Evolutionary conservation across 2,888 invertebrate species (phyloP).

Genomic region (Protodeltote pygarga): DNA sequence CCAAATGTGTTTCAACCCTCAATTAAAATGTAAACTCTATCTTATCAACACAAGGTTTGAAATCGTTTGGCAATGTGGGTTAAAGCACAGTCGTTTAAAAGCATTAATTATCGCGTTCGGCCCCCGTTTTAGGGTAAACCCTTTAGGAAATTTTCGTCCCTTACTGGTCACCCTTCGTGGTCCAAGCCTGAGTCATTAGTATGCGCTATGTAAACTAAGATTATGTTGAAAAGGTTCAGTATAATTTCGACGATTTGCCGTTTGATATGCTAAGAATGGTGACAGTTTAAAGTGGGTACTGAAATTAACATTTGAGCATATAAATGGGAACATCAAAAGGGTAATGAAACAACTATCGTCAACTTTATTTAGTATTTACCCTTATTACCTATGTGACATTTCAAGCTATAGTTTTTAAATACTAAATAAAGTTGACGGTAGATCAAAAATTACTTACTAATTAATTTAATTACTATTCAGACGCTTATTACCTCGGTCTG

Average conservation of each 20-base stretch:
- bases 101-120: conserved; percentile 82
- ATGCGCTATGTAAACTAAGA: conserved; percentile 75
- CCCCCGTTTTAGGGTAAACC: conserved; percentile 83
- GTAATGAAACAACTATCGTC: conserved; percentile 7
- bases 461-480: too few relatives aligned
- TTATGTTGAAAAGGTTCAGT: conserved; percentile 71
- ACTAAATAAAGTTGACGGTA: too few relatives aligned
- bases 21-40: conserved; percentile 51
- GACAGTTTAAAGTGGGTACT: conserved; percentile 30
- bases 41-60: conserved; percentile 39
- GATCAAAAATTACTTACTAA: too few relatives aligned
- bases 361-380: too few relatives aligned
- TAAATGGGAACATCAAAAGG: conserved; percentile 35
- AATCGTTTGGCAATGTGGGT: conserved; percentile 34
- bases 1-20: conserved; percentile 65
- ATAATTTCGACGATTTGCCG: conserved; percentile 68
- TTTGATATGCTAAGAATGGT: conserved; percentile 59
- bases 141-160: conserved; percentile 84
- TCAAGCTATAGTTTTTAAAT: too few relatives aligned
- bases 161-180: conserved; percentile 81
- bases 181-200: conserved; percentile 81
- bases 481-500: too few relatives aligned
- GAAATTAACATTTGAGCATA: conserved; percentile 44
- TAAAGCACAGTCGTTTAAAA: conserved; percentile 77
- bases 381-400: too few relatives aligned